These are phyloP conservation scores for Nasonovia ribisnigri DNA, from an alignment of 2,888 invertebrate genomes.

Conservation along the genomic window DNA sequence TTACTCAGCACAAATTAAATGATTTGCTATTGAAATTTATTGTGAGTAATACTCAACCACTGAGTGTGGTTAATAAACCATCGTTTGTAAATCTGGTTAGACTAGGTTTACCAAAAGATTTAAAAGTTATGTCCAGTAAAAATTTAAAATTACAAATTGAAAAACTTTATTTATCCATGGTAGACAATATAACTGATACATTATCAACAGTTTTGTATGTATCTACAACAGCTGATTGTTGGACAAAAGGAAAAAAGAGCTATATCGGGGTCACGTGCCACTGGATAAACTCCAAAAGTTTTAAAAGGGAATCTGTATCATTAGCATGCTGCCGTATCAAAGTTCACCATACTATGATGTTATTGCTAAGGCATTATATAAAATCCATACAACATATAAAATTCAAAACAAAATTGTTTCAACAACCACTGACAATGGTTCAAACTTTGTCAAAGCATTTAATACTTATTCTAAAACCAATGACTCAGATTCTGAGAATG, in stretches of 20 bases:
- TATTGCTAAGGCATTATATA: background rate
- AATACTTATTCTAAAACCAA: too few species aligned
- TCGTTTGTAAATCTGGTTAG: background rate
- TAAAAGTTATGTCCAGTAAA: background rate
- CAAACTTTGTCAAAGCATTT: background rate
- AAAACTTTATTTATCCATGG: background rate
- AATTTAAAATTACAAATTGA: background rate
- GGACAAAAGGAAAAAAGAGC: background rate
- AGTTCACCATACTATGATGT: slow-evolving; percentile 1
- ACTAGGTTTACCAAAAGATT: slow-evolving; percentile 1
- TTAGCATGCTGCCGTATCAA: background rate
- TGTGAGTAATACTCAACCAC: background rate
- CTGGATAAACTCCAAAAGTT: slow-evolving; percentile 8
- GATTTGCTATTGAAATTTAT: slow-evolving; percentile 2
- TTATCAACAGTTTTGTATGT: background rate
- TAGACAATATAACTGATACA: background rate
- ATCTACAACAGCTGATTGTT: slow-evolving; percentile 13
- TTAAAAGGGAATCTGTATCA: background rate
- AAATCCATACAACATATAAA: background rate
- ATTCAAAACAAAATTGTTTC: slow-evolving; percentile 23
- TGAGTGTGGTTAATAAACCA: background rate
- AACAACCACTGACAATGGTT: background rate
- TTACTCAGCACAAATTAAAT: background rate
- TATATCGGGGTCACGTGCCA: background rate
- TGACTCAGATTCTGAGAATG: too few species aligned